A percentile compares a stretch with the other conserved stretches of the same genome.
phyloP scores from a whole-genome alignment of 2,113 vertebrate genomes.

The Hystrix cristata region DNA sequence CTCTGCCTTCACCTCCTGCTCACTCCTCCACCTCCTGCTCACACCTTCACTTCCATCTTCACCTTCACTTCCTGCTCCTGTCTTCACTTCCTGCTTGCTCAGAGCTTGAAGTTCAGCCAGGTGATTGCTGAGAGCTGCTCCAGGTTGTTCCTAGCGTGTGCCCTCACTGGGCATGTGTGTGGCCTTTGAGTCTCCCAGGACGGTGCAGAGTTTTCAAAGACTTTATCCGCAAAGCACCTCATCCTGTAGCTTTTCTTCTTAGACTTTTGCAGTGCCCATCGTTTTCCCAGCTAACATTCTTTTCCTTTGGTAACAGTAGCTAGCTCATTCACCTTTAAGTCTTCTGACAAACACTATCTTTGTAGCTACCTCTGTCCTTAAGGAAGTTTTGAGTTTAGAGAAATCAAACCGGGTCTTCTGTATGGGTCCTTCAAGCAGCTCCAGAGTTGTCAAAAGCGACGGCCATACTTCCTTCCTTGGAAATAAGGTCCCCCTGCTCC shows the following conservation, averaged over 20 bases:
- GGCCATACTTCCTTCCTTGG: not conserved
- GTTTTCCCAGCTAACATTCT: not conserved
- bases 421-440: not conserved
- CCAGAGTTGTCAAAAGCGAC: not conserved
- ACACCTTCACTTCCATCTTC: not conserved
- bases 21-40: not conserved
- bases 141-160: not conserved
- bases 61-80: not conserved
- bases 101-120: not conserved
- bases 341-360: not conserved
- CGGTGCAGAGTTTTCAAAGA: not conserved
- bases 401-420: not conserved
- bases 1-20: not conserved
- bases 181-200: not conserved
- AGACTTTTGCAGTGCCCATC: not conserved
- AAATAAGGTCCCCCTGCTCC: not conserved
- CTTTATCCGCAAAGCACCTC: not conserved
- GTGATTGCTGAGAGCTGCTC: not conserved
- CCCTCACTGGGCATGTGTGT: not conserved
- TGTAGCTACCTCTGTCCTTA: not conserved
- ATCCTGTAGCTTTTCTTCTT: not conserved
- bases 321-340: not conserved
- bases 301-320: fast-evolving
- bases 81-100: not conserved
- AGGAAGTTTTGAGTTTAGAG: not conserved